These are phyloP conservation scores for Hydrochoerus hydrochaeris DNA, from an alignment of 2,113 vertebrate species.

Conservation along the genomic window DNA sequence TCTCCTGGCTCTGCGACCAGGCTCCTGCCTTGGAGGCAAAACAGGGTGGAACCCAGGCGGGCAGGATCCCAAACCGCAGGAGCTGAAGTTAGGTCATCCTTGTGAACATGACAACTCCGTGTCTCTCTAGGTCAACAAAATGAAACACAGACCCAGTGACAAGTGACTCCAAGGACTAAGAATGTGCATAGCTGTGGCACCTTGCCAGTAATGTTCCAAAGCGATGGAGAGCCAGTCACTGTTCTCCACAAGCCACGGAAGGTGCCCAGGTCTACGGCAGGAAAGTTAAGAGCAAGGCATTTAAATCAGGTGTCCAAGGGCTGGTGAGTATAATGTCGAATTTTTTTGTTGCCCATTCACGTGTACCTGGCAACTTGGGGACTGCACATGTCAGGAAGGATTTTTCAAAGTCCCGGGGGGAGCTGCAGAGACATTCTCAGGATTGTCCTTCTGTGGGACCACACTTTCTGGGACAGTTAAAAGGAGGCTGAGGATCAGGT, in stretches of 20 bases:
- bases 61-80: constrained; percentile 78
- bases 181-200: not conserved
- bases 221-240: not conserved
- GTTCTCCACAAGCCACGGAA: not conserved
- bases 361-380: not conserved
- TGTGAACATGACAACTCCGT: constrained; percentile 71
- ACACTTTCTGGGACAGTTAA: not conserved
- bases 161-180: constrained; percentile 31
- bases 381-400: not conserved
- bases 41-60: constrained; percentile 69
- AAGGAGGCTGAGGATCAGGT: not conserved
- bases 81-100: constrained; percentile 69
- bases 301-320: constrained; percentile 1
- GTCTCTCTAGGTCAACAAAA: constrained; percentile 77
- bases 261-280: not conserved
- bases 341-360: not conserved
- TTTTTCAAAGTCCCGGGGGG: not conserved
- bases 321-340: not conserved
- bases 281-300: not conserved
- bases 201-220: not conserved
- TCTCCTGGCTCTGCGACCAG: constrained; percentile 74
- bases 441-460: not conserved
- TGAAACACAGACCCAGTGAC: constrained; percentile 58
- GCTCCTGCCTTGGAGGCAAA: constrained; percentile 79
- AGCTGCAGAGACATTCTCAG: not conserved